phyloP scores from a whole-genome alignment of 1,140 invertebrate species.

The Drosophila repletoides region DNA sequence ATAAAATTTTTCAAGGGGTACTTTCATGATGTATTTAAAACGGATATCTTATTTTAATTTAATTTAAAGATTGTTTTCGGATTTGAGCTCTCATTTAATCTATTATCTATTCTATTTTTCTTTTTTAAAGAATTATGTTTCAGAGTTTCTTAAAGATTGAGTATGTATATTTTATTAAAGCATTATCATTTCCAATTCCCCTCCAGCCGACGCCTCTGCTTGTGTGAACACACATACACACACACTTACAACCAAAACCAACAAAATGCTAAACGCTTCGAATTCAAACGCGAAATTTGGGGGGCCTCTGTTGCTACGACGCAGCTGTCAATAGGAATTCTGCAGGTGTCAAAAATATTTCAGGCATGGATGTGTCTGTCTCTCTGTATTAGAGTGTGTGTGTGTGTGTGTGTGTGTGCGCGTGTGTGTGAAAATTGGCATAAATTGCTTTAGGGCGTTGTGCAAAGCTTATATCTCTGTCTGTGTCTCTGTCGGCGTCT shows the following conservation, averaged over 20 bases:
- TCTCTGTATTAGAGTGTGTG: slow-evolving; percentile 6
- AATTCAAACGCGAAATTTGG: slow-evolving; percentile 64
- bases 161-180: no score
- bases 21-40: no score
- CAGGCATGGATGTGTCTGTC: slow-evolving; percentile 55
- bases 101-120: no score
- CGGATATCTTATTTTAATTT: no score
- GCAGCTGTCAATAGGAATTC: slow-evolving; percentile 75
- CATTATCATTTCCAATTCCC: no score
- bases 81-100: no score
- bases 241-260: slow-evolving; percentile 7
- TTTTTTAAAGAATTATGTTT: no score
- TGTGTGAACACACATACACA: neutral
- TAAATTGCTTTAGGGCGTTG: slow-evolving; percentile 32
- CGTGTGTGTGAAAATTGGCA: slow-evolving; percentile 26
- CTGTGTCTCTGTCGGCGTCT: slow-evolving; percentile 40
- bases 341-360: slow-evolving; percentile 79
- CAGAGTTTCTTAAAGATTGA: no score
- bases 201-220: no score
- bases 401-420: neutral
- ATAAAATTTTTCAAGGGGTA: no score
- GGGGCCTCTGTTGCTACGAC: slow-evolving; percentile 2
- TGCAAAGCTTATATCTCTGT: neutral
- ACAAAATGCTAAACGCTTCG: slow-evolving; percentile 43
- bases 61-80: no score